phyloP scores from a whole-genome alignment of 2,888 invertebrate genomes.

The Lysandra coridon region DNA sequence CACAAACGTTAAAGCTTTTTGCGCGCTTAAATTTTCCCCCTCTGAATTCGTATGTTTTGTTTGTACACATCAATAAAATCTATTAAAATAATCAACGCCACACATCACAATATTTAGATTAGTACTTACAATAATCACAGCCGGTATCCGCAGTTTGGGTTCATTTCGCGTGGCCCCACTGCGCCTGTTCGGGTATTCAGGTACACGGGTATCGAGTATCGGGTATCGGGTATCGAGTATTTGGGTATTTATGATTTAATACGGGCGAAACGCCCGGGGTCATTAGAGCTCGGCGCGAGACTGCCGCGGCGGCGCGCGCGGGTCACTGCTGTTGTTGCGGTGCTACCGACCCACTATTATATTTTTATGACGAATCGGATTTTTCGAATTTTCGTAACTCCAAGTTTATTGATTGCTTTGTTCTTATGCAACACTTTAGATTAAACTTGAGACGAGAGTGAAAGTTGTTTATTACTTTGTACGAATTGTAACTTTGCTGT shows the following conservation, averaged over 20 bases:
- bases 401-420: conserved; percentile 11
- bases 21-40: background rate
- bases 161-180: conserved; percentile 63
- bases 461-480: background rate
- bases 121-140: conserved; percentile 9
- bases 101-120: background rate
- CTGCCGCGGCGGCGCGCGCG: conserved; percentile 77
- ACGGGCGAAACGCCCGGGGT: conserved; percentile 72
- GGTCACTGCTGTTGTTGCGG: conserved; percentile 77
- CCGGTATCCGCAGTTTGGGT: conserved; percentile 65
- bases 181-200: conserved; percentile 65
- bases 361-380: conserved; percentile 80
- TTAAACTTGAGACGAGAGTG: background rate
- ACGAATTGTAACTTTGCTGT: background rate
- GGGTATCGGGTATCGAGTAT: conserved; percentile 52
- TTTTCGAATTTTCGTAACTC: conserved; percentile 49
- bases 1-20: background rate
- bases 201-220: conserved; percentile 42
- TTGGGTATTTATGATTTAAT: conserved; percentile 56
- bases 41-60: background rate
- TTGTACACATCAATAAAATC: background rate
- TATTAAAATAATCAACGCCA: background rate
- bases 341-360: conserved; percentile 78
- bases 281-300: conserved; percentile 77
- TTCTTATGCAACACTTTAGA: background rate